Conservation (phyloP, 1,140 invertebrate genomes). For the Diploscapter pachys region DNA sequence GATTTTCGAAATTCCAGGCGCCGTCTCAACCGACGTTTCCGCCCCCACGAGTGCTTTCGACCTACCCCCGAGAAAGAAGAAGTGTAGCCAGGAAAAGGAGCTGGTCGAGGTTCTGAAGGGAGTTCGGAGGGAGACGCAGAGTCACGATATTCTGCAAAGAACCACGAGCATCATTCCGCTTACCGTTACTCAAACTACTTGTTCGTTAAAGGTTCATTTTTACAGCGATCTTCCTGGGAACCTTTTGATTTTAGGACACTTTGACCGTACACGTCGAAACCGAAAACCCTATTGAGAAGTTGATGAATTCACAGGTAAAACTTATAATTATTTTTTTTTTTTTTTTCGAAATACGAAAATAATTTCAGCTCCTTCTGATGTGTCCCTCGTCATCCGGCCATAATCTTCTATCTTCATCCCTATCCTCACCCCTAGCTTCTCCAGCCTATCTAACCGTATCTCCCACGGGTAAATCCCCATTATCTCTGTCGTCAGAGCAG, state of each 20-base stretch:
- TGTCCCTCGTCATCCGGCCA: neutral
- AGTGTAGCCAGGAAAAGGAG: constrained; percentile 3
- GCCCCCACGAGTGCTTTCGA: too few relatives aligned
- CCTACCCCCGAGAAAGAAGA: too few relatives aligned
- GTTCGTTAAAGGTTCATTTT: constrained; percentile 6
- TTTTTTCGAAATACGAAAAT: neutral
- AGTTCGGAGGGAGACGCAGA: constrained; percentile 14
- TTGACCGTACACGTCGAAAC: neutral
- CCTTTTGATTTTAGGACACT: neutral
- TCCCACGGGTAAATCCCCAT: neutral
- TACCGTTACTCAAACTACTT: constrained; percentile 1
- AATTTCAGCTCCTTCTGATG: constrained; percentile 11
- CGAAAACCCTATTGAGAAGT: neutral
- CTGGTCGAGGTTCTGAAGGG: constrained; percentile 13
- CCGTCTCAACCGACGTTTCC: too few relatives aligned
- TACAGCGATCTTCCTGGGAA: neutral
- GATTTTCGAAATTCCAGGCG: constrained; percentile 6
- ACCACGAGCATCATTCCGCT: constrained; percentile 12
- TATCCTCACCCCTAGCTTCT: constrained; percentile 4
- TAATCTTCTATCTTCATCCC: constrained; percentile 4
- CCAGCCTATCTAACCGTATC: neutral
- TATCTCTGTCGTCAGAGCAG: neutral
- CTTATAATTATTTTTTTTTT: neutral
- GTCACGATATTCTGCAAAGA: constrained; percentile 2
- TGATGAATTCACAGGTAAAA: neutral